Evolutionary conservation across 2,113 vertebrate species (phyloP).

Genomic region (Euleptes europaea): DNA sequence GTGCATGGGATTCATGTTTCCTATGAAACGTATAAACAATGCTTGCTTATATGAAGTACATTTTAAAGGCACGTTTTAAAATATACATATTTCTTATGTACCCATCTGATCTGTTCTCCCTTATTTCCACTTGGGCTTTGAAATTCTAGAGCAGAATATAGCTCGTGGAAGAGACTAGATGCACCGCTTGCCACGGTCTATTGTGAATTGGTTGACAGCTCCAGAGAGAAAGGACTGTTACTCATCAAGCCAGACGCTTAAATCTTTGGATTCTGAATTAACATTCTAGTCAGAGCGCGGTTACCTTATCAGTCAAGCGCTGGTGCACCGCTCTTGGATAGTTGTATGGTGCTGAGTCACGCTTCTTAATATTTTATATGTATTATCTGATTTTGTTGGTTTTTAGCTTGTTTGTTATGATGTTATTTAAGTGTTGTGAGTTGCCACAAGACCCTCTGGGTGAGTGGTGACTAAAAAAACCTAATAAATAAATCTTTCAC

Average conservation of each 20-base stretch:
- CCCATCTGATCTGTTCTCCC: background rate
- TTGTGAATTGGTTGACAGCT: background rate
- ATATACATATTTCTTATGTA: background rate
- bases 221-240: background rate
- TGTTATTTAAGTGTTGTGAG: too few species aligned
- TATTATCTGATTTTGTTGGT: too few species aligned
- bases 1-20: too few species aligned
- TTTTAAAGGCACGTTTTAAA: too few species aligned
- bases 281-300: slow-evolving; percentile 7
- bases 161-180: background rate
- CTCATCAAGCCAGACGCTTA: background rate
- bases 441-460: too few species aligned
- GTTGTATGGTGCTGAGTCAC: too few species aligned
- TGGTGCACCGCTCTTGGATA: background rate
- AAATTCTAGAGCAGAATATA: background rate
- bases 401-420: too few species aligned
- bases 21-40: background rate
- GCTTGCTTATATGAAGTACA: background rate
- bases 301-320: background rate
- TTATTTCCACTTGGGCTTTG: background rate
- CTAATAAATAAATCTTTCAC: background rate
- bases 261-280: slow-evolving; percentile 18
- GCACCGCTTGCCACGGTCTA: background rate
- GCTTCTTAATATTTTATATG: too few species aligned
- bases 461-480: too few species aligned